A percentile compares a stretch with the other conserved stretches of the same genome.
phyloP scores from a whole-genome alignment of 2,797 vertebrate species.

The Balearica regulorum region DNA sequence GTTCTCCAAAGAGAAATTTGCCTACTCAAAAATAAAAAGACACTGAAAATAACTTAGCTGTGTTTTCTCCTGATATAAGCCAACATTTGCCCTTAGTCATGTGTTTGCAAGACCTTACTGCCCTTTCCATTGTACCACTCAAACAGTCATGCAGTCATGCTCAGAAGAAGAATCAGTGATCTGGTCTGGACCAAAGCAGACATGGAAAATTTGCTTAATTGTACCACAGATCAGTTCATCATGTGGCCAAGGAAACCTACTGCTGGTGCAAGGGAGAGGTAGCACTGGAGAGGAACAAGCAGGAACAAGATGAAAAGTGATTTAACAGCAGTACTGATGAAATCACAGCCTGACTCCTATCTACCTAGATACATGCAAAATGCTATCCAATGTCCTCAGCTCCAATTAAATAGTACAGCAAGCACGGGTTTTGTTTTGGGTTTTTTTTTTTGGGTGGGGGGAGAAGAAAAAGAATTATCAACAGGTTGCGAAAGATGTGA shows the following conservation, averaged over 20 bases:
- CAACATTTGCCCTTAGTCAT: neutral
- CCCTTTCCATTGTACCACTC: neutral
- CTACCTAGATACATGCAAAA: neutral
- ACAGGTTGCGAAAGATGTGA: neutral
- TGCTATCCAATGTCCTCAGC: neutral
- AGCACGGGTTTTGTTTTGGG: neutral
- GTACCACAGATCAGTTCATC: neutral
- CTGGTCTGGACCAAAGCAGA: neutral
- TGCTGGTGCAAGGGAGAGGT: neutral
- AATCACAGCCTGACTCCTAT: neutral
- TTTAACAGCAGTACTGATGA: neutral
- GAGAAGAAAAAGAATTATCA: neutral
- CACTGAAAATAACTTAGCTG: neutral
- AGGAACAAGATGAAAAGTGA: neutral
- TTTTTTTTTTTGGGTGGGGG: too few species aligned
- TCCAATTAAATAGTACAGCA: neutral
- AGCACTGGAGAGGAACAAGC: neutral
- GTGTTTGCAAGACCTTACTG: neutral
- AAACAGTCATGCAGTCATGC: neutral
- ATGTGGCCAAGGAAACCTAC: neutral
- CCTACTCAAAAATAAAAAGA: neutral
- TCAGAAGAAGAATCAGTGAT: neutral
- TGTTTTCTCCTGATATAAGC: neutral
- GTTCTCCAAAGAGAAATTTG: neutral
- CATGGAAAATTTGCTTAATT: neutral